These are phyloP conservation scores for Catostomus latipinnis DNA, from an alignment of 2,797 vertebrate genomes.

Conservation along the genomic window DNA sequence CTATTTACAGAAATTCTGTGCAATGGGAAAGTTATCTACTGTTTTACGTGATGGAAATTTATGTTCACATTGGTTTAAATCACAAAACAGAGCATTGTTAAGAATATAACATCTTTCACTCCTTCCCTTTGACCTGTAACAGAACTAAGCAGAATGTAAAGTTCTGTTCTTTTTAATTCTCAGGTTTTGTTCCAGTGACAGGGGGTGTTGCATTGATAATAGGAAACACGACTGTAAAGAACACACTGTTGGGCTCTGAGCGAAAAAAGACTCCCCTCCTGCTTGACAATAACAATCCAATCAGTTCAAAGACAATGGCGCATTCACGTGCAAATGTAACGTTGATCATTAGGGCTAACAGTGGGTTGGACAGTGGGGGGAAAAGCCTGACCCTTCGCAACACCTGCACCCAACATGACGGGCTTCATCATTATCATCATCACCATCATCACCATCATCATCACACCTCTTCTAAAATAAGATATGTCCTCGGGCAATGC, in stretches of 20 bases:
- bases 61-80: too few relatives aligned
- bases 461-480: slow-evolving; percentile 81
- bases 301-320: slow-evolving; percentile 80
- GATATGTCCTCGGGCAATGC: slow-evolving; percentile 74
- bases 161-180: slow-evolving; percentile 20
- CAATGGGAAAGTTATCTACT: neutral
- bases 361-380: slow-evolving; percentile 35
- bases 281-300: slow-evolving; percentile 82
- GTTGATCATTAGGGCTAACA: slow-evolving; percentile 60
- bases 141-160: neutral
- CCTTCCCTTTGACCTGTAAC: neutral
- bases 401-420: slow-evolving; percentile 39
- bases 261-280: slow-evolving; percentile 72
- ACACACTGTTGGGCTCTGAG: slow-evolving; percentile 66
- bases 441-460: slow-evolving; percentile 66
- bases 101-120: neutral
- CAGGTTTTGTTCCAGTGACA: slow-evolving; percentile 28
- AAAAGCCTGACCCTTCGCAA: slow-evolving; percentile 37
- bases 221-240: slow-evolving; percentile 59
- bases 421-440: slow-evolving; percentile 65
- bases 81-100: neutral
- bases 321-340: slow-evolving; percentile 87
- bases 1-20: neutral
- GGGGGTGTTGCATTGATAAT: slow-evolving; percentile 51
- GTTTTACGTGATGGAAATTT: neutral